Evolutionary conservation across 92 coral and sea anemone species (phyloP).

Genomic region (Galaxea fascicularis): DNA sequence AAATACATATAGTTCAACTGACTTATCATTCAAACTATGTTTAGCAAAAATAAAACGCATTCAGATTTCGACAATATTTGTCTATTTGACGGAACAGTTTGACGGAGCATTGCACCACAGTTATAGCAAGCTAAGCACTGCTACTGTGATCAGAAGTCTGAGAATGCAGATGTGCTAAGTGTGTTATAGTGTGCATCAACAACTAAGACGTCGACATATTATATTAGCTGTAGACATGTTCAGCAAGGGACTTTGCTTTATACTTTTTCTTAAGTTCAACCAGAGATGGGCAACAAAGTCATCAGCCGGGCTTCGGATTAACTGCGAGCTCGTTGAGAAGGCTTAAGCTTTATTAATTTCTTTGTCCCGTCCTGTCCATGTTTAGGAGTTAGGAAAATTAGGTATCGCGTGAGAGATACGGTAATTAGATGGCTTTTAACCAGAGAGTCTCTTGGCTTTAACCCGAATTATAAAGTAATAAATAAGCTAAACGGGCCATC

Average conservation of each 20-base stretch:
- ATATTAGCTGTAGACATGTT: not conserved
- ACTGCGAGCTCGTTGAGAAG: not conserved
- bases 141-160: not conserved
- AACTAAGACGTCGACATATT: not conserved
- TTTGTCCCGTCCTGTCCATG: not conserved
- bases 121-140: not conserved
- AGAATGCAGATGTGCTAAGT: not conserved
- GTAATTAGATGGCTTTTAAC: not conserved
- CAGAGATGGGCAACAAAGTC: not conserved
- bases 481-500: not conserved
- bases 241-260: not conserved
- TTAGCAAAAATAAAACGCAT: not conserved
- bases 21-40: too few relatives aligned
- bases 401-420: slow-evolving; percentile 3
- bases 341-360: not conserved
- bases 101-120: not conserved
- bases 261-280: not conserved
- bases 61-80: not conserved
- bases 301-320: not conserved
- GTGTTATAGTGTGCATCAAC: not conserved
- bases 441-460: not conserved
- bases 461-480: not conserved
- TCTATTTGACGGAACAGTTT: not conserved
- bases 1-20: too few relatives aligned
- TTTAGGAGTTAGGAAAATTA: not conserved